These are phyloP conservation scores for Phalacrocorax aristotelis DNA, from an alignment of 2,113 vertebrate genomes.

Conservation along the genomic window DNA sequence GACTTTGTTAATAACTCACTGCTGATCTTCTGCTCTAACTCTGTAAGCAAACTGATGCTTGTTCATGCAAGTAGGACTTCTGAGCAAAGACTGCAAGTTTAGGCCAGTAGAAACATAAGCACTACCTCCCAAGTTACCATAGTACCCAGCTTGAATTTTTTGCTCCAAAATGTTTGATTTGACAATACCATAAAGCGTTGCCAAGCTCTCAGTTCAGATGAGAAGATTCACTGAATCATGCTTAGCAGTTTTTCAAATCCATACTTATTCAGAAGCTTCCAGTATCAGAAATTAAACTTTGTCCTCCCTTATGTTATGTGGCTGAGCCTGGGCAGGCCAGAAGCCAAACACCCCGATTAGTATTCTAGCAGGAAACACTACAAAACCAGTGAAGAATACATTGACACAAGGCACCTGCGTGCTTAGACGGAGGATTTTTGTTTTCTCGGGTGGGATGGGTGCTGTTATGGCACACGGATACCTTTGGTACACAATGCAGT, in stretches of 20 bases:
- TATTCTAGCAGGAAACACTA: neutral
- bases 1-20: neutral
- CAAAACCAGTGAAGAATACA: neutral
- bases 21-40: neutral
- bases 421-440: neutral
- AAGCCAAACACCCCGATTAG: neutral
- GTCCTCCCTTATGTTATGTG: neutral
- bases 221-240: neutral
- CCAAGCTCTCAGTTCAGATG: neutral
- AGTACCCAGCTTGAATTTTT: neutral
- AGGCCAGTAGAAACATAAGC: neutral
- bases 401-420: neutral
- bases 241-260: neutral
- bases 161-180: neutral
- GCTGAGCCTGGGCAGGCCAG: neutral
- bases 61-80: neutral
- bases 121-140: neutral
- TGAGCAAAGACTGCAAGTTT: neutral
- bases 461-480: neutral
- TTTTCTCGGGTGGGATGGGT: neutral
- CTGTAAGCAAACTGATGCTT: neutral
- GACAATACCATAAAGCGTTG: neutral
- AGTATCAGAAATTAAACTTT: neutral
- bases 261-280: neutral
- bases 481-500: neutral